These are phyloP conservation scores for Colaptes auratus DNA, from an alignment of 2,113 vertebrate genomes.

Conservation along the genomic window DNA sequence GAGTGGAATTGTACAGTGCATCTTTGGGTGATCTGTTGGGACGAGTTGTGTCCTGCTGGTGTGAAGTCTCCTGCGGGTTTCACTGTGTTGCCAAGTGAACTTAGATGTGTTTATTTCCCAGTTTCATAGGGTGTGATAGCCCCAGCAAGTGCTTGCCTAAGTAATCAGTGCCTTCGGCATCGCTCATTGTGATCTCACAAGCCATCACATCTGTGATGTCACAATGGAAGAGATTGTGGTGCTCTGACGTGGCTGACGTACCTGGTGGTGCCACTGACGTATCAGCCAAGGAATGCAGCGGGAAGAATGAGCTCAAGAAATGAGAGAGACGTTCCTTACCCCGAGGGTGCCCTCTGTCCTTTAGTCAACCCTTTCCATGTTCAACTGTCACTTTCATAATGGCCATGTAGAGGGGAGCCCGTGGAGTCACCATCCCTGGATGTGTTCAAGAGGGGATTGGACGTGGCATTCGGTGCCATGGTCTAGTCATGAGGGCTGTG, in stretches of 20 bases:
- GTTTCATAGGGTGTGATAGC: not conserved
- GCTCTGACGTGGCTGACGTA: not conserved
- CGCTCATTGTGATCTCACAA: conserved; percentile 57
- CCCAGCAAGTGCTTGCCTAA: not conserved
- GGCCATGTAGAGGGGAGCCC: not conserved
- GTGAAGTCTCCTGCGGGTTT: not conserved
- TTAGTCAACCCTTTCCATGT: not conserved
- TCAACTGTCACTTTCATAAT: not conserved
- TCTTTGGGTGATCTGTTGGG: not conserved
- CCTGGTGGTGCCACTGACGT: conserved; percentile 24
- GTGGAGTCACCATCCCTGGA: not conserved
- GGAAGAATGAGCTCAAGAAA: conserved; percentile 47
- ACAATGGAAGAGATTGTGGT: conserved; percentile 56
- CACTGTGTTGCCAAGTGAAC: conserved; percentile 3
- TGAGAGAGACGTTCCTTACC: conserved; percentile 29
- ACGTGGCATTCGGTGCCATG: no score
- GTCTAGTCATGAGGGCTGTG: no score
- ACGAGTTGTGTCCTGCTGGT: not conserved
- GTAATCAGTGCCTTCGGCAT: not conserved
- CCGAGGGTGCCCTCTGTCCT: not conserved
- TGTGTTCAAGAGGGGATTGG: no score
- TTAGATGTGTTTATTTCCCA: conserved; percentile 58
- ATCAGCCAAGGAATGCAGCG: conserved; percentile 8
- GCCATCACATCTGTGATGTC: conserved; percentile 33
- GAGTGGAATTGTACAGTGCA: conserved; percentile 14